phyloP scores from a whole-genome alignment of 2,113 vertebrate species.

The Oryzias melastigma region DNA sequence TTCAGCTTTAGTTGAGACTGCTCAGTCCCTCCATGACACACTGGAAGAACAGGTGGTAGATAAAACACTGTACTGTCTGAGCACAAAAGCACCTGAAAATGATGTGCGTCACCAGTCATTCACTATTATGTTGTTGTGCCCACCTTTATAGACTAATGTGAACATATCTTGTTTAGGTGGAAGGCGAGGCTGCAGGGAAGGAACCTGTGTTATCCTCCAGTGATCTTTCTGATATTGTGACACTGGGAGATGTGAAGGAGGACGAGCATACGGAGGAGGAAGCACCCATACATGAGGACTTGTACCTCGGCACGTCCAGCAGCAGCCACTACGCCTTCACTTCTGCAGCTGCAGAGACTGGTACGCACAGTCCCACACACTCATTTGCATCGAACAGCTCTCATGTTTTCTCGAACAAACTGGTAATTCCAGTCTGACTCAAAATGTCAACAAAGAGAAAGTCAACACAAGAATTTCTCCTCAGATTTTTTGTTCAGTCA shows the following conservation, averaged over 20 bases:
- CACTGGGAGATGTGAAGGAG: conserved; percentile 82
- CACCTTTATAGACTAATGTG: neutral
- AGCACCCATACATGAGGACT: conserved; percentile 68
- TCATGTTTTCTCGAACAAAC: neutral
- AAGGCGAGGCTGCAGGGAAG: conserved; percentile 55
- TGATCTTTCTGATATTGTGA: conserved; percentile 95
- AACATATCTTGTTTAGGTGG: conserved; percentile 52
- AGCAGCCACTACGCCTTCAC: conserved; percentile 94
- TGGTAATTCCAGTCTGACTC: neutral
- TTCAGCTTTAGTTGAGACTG: conserved; percentile 58
- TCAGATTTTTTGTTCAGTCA: conserved; percentile 81
- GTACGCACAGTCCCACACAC: conserved; percentile 64
- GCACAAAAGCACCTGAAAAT: conserved; percentile 72
- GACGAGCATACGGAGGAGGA: conserved; percentile 70
- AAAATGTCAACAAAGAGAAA: neutral
- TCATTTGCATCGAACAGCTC: neutral
- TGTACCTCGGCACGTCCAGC: conserved; percentile 89
- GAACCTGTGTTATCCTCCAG: conserved; percentile 82
- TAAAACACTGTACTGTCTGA: conserved; percentile 55
- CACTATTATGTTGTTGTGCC: neutral
- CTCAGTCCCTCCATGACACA: conserved; percentile 60
- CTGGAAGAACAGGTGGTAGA: conserved; percentile 56
- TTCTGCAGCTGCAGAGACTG: conserved; percentile 80
- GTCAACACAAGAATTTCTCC: neutral
- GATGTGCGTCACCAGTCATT: neutral